Evolutionary conservation across 2,113 vertebrate species (phyloP), one percentile per base, ranked within the genome.

Genomic region (Porphyrio hochstetteri): DNA sequence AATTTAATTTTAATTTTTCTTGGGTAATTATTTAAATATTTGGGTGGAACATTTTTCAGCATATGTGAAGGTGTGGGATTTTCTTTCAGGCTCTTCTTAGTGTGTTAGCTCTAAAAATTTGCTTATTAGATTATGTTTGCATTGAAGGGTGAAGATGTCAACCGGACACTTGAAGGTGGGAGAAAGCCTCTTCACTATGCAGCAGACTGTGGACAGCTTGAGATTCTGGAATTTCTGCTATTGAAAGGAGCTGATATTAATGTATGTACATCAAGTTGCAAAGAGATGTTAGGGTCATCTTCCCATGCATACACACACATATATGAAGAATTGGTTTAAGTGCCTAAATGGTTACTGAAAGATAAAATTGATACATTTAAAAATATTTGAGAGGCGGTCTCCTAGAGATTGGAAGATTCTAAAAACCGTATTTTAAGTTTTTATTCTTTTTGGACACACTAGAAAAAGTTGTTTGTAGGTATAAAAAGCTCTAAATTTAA

Each of bases 161-260:
- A 99, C 97, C 97, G 98, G 93, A 98, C 98, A 57, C 97, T 99
- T 87, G 98, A 99, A 74, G 98, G 98, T 42, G 99, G 99, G 46
- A 98, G 99, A 89, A 99, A 98, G 95, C 99, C 99, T 88, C 98
- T 99, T 95, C 99, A 99, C 96, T 98, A 99, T 52, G 99, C 99
- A 85, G 98, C 98, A 50, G 99, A 99, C 96, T 99, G 98, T 65
- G 99, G 99, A 74, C 99, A 99, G 56, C 94, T 96, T 53, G 98
- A 99, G 77, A 98, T 99, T 80, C 88, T 99, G 96, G 98, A 99
- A 88, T 99, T 98, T 91, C 98, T 99, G 79, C 97, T 99, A 82
- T 98, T 99, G 88, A 99, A 98, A 98, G 99, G 99, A 97, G 99
- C 99, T 63, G 98, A 99, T 90, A 97, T 99, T 94, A 99, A 99